Evolutionary conservation across 2,888 invertebrate species (phyloP).

Genomic region (Volucella inflata): DNA sequence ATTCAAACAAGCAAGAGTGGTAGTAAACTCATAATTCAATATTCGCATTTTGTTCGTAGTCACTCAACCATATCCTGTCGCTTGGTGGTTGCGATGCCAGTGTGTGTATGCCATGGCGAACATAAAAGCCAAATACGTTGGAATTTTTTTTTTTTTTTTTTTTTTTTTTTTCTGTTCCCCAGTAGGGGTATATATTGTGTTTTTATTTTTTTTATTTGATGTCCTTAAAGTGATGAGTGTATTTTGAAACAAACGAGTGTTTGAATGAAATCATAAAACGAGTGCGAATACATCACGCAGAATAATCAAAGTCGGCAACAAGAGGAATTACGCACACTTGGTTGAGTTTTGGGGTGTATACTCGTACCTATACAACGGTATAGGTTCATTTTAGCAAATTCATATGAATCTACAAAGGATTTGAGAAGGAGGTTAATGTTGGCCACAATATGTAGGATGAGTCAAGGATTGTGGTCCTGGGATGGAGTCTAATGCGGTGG

Average conservation of each 20-base stretch:
- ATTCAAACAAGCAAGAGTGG: slow-evolving; percentile 5
- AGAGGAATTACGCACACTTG: slow-evolving; percentile 60
- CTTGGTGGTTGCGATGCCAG: not conserved
- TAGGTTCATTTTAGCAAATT: no score
- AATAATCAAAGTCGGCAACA: slow-evolving; percentile 67
- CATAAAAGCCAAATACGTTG: slow-evolving; percentile 25
- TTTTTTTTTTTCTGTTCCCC: not conserved
- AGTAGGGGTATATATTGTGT: not conserved
- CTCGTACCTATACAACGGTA: no score
- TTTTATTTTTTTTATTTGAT: not conserved
- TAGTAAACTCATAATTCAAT: slow-evolving; percentile 59
- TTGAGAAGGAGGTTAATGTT: not conserved
- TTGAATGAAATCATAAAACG: slow-evolving; percentile 62
- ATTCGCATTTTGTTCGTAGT: slow-evolving; percentile 48
- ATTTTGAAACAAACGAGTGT: slow-evolving; percentile 28
- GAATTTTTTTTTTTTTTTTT: not conserved
- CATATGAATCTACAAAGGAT: slow-evolving; percentile 14
- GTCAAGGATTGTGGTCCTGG: not conserved
- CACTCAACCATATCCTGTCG: slow-evolving; percentile 45
- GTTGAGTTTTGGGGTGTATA: slow-evolving; percentile 13
- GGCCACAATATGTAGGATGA: not conserved
- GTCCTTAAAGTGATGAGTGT: slow-evolving; percentile 45
- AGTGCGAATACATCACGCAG: slow-evolving; percentile 63
- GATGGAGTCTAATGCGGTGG: slow-evolving; percentile 16
- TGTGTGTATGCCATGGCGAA: slow-evolving; percentile 2